A percentile compares a stretch with the other conserved stretches of the same genome.
Conservation (phyloP, 2,888 invertebrate genomes). For the Ichneumoninae sp. region DNA sequence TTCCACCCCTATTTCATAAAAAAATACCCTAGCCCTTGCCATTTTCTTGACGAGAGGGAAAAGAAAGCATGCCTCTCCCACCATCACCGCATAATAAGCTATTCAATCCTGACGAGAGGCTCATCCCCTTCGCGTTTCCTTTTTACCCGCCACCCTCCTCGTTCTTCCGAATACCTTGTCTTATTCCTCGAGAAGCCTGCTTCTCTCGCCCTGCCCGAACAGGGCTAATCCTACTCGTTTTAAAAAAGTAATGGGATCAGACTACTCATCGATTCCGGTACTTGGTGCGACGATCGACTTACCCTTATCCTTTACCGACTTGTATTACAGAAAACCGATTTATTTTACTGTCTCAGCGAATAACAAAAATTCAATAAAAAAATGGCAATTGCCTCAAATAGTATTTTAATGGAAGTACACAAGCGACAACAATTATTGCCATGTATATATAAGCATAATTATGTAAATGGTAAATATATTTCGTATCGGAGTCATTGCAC, state of each 20-base stretch:
- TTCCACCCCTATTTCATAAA: conserved; percentile 76
- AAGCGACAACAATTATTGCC: no score
- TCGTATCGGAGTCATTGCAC: no score
- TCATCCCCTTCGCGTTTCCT: conserved; percentile 62
- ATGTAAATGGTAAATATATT: no score
- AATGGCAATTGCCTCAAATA: no score
- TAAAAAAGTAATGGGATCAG: conserved; percentile 66
- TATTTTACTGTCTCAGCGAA: neutral
- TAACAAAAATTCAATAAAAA: neutral
- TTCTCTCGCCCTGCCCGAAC: conserved; percentile 48
- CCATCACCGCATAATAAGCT: conserved; percentile 66
- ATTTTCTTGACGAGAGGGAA: conserved; percentile 19
- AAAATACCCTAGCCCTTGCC: conserved; percentile 70
- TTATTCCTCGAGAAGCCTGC: conserved; percentile 59
- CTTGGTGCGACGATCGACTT: conserved; percentile 63
- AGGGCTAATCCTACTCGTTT: conserved; percentile 63
- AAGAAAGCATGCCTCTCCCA: conserved; percentile 63
- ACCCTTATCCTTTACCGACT: conserved; percentile 44
- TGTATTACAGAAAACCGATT: conserved; percentile 12
- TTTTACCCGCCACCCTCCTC: conserved; percentile 49
- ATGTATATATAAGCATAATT: no score
- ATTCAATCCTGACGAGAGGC: conserved; percentile 64
- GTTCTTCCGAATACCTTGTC: conserved; percentile 55
- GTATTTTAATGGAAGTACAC: neutral
- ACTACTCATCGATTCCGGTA: conserved; percentile 66